phyloP scores from a whole-genome alignment of 2,113 vertebrate genomes.

The Trogon melanurus region DNA sequence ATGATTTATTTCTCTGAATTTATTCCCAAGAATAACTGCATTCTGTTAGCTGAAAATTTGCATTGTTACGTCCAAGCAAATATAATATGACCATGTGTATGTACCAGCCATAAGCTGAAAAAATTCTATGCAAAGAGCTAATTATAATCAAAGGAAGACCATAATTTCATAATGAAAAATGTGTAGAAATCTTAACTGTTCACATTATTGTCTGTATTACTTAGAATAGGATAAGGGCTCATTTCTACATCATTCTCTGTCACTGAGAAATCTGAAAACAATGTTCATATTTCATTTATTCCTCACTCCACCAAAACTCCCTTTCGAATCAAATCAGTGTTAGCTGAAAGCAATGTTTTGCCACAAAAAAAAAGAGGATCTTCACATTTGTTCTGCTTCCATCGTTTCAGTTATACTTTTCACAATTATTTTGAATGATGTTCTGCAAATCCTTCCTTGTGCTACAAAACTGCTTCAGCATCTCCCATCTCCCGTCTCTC shows the following conservation, averaged over 20 bases:
- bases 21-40: not conserved
- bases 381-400: constrained; percentile 14
- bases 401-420: not conserved
- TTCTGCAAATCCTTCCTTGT: not conserved
- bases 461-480: not conserved
- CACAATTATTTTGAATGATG: constrained; percentile 15
- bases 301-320: not conserved
- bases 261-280: constrained; percentile 5
- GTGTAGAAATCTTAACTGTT: not conserved
- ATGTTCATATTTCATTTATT: not conserved
- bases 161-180: not conserved
- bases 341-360: constrained; percentile 19
- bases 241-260: not conserved
- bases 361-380: not conserved
- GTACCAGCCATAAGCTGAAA: not conserved
- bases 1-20: not conserved
- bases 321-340: constrained; percentile 20
- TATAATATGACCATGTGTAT: not conserved
- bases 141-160: not conserved
- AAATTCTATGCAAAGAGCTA: not conserved
- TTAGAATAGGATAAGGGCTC: not conserved
- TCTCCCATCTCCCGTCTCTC: not conserved
- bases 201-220: not conserved
- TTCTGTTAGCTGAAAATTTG: not conserved
- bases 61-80: not conserved